These are phyloP conservation scores for Phaedon cochleariae DNA, from an alignment of 2,888 invertebrate species.

Conservation along the genomic window DNA sequence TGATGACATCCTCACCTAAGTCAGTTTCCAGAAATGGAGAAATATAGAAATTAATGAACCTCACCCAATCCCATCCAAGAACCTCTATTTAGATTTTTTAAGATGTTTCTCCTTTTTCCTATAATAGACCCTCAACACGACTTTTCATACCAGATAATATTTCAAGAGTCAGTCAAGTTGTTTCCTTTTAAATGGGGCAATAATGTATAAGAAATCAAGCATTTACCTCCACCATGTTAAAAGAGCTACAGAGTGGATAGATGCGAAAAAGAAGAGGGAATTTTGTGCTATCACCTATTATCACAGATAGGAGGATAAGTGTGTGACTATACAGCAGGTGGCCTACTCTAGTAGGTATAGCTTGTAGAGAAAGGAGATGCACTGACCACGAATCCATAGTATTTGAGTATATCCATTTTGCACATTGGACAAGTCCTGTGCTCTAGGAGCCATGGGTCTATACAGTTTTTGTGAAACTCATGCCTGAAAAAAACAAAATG, in stretches of 20 bases:
- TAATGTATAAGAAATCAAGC: constrained; percentile 25
- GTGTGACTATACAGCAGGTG: constrained; percentile 30
- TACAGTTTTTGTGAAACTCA: constrained; percentile 94
- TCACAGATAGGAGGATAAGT: constrained; percentile 44
- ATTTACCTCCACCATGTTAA: constrained; percentile 57
- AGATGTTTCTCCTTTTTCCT: too few species aligned
- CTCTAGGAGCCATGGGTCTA: constrained; percentile 95
- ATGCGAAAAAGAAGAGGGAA: constrained; percentile 40
- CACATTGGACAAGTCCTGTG: constrained; percentile 97
- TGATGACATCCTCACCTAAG: too few species aligned
- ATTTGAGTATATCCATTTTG: constrained; percentile 93
- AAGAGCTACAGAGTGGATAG: constrained; percentile 33
- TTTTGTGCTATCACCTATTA: constrained; percentile 46
- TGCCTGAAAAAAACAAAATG: constrained; percentile 71
- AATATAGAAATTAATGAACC: too few species aligned
- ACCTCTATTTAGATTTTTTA: too few species aligned
- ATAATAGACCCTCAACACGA: too few species aligned
- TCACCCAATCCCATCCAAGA: too few species aligned
- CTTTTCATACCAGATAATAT: too few species aligned
- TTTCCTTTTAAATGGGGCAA: too few species aligned
- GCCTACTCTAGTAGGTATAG: constrained; percentile 47
- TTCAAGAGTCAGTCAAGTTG: too few species aligned
- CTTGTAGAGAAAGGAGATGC: constrained; percentile 55
- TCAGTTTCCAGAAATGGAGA: too few species aligned
- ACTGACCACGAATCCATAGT: constrained; percentile 87